Evolutionary conservation across 1,140 invertebrate species (phyloP), one percentile per base, ranked within the genome.

Genomic region (Cephus cinctus): DNA sequence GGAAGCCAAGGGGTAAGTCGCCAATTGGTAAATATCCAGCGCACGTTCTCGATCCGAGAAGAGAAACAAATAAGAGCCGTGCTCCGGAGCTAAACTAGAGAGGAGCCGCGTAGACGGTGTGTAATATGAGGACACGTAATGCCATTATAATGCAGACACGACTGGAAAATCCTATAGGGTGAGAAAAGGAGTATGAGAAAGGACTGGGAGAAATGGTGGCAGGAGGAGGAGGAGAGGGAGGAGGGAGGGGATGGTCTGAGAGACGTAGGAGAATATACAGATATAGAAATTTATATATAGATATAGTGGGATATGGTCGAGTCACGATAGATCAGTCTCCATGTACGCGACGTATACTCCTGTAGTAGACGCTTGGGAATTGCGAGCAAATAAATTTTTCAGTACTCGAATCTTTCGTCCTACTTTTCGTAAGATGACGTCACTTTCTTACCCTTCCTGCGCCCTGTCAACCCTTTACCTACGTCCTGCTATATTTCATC

Each of bases 61-160:
- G 38, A 5, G 19, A 20, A 43, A 9, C 18, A 11, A 16, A n/a
- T 9, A 9, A 14, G 32, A 11, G 32, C 5, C 14, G 20, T 31
- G 36, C 23, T 22, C 22, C 20, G 35, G 27, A 19, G 18, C 19
- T 35, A 43, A 35, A 36, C 36, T 12, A 42, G 35, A 38, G 21
- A 12, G 25, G 32, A 19, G 31, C 12, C 20, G 25, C 35, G 23
- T 30, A 35, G 22, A 43, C 30, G 50, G 62, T 56, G 54, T 67
- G 59, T 69, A 69, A 63, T 65, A 63, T 54, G 63, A 65, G 61
- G 60, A 69, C 65, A 71, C 67, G 65, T 71, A 71, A 73, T 70
- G 59, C 61, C 67, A 73, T 73, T 73, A 71, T 69, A 70, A 69
- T 68, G 65, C 65, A 66, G 65, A 69, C 67, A 71, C 60, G 63